Conservation (phyloP, 2,113 vertebrate species). For the Trematomus loennbergii region DNA sequence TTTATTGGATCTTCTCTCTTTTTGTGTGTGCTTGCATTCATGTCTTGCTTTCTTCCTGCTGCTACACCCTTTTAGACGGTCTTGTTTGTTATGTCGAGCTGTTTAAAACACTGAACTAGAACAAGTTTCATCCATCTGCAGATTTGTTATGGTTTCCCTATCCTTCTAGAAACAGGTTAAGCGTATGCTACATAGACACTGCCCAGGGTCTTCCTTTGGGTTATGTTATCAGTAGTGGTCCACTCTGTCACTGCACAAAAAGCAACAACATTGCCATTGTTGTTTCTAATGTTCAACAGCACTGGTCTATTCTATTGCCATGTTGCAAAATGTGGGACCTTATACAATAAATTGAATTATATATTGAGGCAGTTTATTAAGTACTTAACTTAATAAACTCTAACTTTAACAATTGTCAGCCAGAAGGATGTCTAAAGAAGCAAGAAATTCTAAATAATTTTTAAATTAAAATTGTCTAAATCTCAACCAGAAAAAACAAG, state of each 20-base stretch:
- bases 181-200: slow-evolving; percentile 28
- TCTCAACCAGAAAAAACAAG: too few species aligned
- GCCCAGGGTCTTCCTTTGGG: slow-evolving; percentile 39
- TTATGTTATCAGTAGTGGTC: slow-evolving; percentile 39
- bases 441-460: too few species aligned
- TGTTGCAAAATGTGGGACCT: slow-evolving; percentile 3
- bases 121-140: background rate
- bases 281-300: background rate
- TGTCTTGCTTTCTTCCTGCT: background rate
- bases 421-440: background rate
- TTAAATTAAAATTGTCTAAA: too few species aligned
- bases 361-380: background rate
- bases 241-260: slow-evolving; percentile 8
- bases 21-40: background rate
- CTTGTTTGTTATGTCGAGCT: slow-evolving; percentile 8
- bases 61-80: background rate
- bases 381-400: background rate
- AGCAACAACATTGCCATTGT: background rate
- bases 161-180: slow-evolving; percentile 16
- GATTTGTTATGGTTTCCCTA: slow-evolving; percentile 30
- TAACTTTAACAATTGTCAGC: background rate
- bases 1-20: slow-evolving; percentile 5
- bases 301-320: background rate
- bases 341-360: background rate
- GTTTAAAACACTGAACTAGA: slow-evolving; percentile 46